phyloP scores from a whole-genome alignment of 2,113 vertebrate genomes.

The Junco hyemalis region DNA sequence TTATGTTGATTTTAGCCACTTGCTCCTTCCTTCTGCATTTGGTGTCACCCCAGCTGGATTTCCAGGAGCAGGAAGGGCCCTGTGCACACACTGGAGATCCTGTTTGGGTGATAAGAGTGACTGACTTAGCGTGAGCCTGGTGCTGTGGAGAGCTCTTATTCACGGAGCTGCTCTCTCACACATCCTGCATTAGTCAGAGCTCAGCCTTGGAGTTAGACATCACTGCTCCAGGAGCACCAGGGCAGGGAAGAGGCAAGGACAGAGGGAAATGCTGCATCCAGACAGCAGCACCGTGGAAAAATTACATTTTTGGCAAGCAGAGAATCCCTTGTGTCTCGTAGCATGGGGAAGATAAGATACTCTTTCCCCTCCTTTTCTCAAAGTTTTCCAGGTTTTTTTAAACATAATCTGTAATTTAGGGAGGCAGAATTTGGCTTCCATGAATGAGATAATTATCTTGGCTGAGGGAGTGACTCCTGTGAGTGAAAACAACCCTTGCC shows the following conservation, averaged over 20 bases:
- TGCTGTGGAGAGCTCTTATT: slow-evolving; percentile 23
- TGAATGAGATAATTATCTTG: neutral
- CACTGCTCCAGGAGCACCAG: neutral
- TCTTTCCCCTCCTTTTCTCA: neutral
- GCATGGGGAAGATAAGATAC: neutral
- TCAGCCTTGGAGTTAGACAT: neutral
- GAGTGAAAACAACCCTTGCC: neutral
- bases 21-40: neutral
- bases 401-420: neutral
- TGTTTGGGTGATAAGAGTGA: slow-evolving; percentile 47
- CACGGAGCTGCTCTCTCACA: slow-evolving; percentile 42
- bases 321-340: neutral
- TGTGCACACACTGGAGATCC: neutral
- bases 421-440: neutral
- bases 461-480: neutral
- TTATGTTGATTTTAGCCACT: neutral
- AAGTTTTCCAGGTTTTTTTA: neutral
- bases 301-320: neutral
- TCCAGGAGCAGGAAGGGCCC: slow-evolving; percentile 9
- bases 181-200: slow-evolving; percentile 55
- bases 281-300: neutral
- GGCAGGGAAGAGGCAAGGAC: neutral
- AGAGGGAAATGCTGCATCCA: neutral
- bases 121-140: neutral
- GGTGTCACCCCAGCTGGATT: slow-evolving; percentile 2